Conservation (phyloP, 1,140 invertebrate genomes). For the Eurytemora carolleeae region DNA sequence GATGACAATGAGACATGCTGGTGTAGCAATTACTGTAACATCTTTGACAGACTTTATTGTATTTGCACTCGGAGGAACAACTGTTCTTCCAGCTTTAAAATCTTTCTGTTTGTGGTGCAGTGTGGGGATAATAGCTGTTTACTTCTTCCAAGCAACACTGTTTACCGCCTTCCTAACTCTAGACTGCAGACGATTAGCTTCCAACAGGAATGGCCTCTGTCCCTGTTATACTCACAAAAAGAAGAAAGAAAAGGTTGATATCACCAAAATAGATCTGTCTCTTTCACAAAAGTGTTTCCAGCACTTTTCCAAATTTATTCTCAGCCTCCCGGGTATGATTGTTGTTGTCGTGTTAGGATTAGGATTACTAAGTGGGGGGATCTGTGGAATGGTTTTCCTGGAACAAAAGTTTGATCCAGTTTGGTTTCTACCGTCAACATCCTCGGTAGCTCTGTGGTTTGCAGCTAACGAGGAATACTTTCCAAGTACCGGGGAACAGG, state of each 20-base stretch:
- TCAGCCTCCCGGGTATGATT: constrained; percentile 28
- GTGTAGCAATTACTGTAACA: constrained; percentile 43
- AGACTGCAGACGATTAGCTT: constrained; percentile 30
- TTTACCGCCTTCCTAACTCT: constrained; percentile 35
- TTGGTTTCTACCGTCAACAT: constrained; percentile 32
- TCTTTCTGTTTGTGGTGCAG: constrained; percentile 33
- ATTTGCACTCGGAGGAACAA: constrained; percentile 41
- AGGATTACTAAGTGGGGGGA: constrained; percentile 20
- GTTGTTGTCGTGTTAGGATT: constrained; percentile 26
- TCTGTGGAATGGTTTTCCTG: constrained; percentile 29
- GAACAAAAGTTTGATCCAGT: constrained; percentile 35
- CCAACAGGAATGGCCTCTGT: constrained; percentile 29
- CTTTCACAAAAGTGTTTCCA: constrained; percentile 29
- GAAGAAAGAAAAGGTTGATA: constrained; percentile 26
- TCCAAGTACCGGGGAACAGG: constrained; percentile 2
- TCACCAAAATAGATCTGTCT: constrained; percentile 29
- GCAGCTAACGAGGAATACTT: constrained; percentile 15
- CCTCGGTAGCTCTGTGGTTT: constrained; percentile 19
- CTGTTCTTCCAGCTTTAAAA: constrained; percentile 30
- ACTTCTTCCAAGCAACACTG: constrained; percentile 33
- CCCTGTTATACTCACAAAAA: constrained; percentile 24
- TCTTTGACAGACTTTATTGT: constrained; percentile 44
- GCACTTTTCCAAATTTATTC: constrained; percentile 25
- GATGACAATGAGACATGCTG: constrained; percentile 32
- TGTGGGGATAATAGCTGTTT: constrained; percentile 31